Percentiles rank a stretch among this genome's conserved stretches.
Conservation (phyloP, 2,888 invertebrate species). For the Drosophila putrida region DNA sequence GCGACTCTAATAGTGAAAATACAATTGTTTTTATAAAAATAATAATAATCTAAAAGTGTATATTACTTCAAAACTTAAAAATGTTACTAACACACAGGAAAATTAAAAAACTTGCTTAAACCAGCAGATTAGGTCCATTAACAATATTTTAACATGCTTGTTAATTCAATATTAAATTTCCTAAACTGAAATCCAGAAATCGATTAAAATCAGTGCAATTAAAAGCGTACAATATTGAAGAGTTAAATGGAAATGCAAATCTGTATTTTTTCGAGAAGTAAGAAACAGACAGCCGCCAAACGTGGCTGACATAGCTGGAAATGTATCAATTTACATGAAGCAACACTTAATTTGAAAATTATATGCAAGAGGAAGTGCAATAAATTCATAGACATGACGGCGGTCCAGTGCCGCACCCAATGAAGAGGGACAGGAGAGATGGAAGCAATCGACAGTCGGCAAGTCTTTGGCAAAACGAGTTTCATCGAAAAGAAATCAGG, state of each 20-base stretch:
- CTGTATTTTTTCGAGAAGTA: background rate
- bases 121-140: background rate
- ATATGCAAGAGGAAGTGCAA: constrained; percentile 73
- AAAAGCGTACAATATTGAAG: constrained; percentile 13
- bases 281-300: constrained; percentile 30
- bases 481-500: constrained; percentile 25
- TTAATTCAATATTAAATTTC: background rate
- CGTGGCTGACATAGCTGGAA: constrained; percentile 33
- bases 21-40: too few relatives aligned
- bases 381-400: constrained; percentile 67
- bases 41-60: too few relatives aligned
- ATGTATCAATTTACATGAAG: constrained; percentile 69
- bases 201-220: constrained; percentile 7
- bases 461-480: constrained; percentile 53
- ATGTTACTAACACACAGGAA: too few relatives aligned
- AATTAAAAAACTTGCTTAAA: too few relatives aligned
- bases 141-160: background rate
- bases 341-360: constrained; percentile 72
- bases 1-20: too few relatives aligned
- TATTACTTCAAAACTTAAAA: too few relatives aligned
- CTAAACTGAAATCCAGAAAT: background rate
- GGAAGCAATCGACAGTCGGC: constrained; percentile 31
- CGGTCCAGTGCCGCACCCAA: constrained; percentile 27
- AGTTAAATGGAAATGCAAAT: constrained; percentile 30
- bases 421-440: background rate